A percentile compares a stretch with the other conserved stretches of the same genome.
Conservation (phyloP, 2,797 vertebrate species). For the Chelidonichthys spinosus region DNA sequence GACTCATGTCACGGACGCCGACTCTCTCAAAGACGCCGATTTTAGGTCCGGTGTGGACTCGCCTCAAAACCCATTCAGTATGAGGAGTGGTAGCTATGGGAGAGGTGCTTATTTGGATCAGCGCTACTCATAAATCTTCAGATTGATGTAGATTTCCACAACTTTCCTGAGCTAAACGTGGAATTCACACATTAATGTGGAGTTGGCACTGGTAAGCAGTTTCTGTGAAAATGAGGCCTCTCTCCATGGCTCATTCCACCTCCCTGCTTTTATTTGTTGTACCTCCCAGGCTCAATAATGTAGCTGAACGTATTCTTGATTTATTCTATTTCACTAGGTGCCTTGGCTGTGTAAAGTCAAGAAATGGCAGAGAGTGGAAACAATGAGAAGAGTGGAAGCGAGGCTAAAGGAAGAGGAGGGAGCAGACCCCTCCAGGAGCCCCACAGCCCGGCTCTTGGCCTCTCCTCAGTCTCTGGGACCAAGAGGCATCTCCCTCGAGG, state of each 20-base stretch:
- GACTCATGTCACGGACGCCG: too few species aligned
- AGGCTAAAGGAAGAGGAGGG: constrained; percentile 57
- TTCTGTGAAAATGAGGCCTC: constrained; percentile 50
- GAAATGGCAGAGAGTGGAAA: constrained; percentile 83
- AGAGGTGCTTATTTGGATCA: constrained; percentile 55
- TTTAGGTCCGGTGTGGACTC: too few species aligned
- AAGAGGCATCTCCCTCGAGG: constrained; percentile 73
- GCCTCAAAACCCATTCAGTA: constrained; percentile 45
- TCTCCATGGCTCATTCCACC: constrained; percentile 10
- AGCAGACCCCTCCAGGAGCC: constrained; percentile 28
- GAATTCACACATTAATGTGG: constrained; percentile 28
- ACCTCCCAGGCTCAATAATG: constrained; percentile 33
- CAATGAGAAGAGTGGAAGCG: constrained; percentile 61
- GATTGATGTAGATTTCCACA: constrained; percentile 48
- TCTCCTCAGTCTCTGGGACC: constrained; percentile 39
- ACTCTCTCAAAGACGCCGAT: too few species aligned
- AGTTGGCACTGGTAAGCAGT: constrained; percentile 38
- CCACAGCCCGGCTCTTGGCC: constrained; percentile 5
- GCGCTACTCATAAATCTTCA: constrained; percentile 29
- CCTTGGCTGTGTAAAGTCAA: constrained; percentile 70
- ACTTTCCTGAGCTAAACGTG: constrained; percentile 35
- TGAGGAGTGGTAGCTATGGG: constrained; percentile 65
- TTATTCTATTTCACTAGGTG: constrained; percentile 65
- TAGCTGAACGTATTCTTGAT: constrained; percentile 45
- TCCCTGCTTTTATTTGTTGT: constrained; percentile 40